Evolutionary conservation across 2,888 invertebrate species (phyloP), one percentile per base, ranked within the genome.

Genomic region (Ophonus ardosiacus): DNA sequence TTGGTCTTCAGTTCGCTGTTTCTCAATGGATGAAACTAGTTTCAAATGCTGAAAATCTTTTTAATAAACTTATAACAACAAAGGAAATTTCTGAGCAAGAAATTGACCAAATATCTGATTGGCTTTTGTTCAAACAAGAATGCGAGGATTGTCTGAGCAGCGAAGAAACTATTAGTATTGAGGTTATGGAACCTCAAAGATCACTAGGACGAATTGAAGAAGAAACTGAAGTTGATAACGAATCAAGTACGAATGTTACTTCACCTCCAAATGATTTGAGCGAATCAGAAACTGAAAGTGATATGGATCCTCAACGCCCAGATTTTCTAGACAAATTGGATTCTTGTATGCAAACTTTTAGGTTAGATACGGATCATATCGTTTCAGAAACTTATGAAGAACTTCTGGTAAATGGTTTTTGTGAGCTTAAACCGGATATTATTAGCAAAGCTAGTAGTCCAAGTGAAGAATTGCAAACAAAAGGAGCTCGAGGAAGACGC

Each of bases 81-180:
- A 95, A 95, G 88, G 93, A 94, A n/a, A 90, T 97, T 83, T 93
- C 94, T 10, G 95, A 95, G 81, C 92, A 93, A 86, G 96, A 96
- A 89, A 93, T 95, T 87, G 96, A 95, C 88, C 96, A 96, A 91
- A 94, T 95, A 68, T 94, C 96, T 89, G 95, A 96, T 87, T 97
- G 97, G 97, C 91, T 97, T 17, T 96, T 96, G 88, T 92, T 97
- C 86, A 97, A 97, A 89, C 96, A 97, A 87, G 97, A 97, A 90
- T 97, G 96, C 90, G 96, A 97, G 90, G 97, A 97, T 89, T 97
- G 97, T 89, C 93, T 96, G 71, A 94, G 93, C 86, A 92, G 91
- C 86, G 94, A 94, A 88, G 92, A 92, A 61, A 89, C 88, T 0
- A 88, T 89, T 7, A 90, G 90, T 85, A 87, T 91, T 76, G 92